Conservation (phyloP, 2,797 vertebrate species). For the Bufotes viridis region DNA sequence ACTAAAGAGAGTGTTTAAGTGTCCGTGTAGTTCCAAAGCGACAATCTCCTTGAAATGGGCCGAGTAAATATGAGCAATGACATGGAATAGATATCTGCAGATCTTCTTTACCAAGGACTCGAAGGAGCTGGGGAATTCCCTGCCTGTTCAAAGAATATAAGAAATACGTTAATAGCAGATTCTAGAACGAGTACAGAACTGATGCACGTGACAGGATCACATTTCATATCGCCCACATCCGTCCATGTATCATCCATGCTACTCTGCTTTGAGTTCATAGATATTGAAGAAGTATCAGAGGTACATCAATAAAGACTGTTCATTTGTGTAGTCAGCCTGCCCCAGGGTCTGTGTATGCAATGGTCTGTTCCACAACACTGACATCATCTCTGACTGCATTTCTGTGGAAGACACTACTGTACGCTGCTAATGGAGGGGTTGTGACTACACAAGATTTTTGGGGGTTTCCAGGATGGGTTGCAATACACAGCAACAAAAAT, state of each 20-base stretch:
- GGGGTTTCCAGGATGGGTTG: no score
- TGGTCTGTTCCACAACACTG: not conserved
- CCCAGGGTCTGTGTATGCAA: not conserved
- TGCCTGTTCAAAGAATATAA: slow-evolving; percentile 76
- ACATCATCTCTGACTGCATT: not conserved
- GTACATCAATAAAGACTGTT: not conserved
- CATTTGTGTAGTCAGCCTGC: not conserved
- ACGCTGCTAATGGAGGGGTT: not conserved
- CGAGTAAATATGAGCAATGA: slow-evolving; percentile 98
- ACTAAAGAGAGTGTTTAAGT: slow-evolving; percentile 96
- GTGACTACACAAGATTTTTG: not conserved
- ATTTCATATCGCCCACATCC: not conserved
- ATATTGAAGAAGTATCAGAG: not conserved
- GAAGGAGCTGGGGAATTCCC: slow-evolving; percentile 96
- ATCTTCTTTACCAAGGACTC: slow-evolving; percentile 98
- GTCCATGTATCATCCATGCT: not conserved
- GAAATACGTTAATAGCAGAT: not conserved
- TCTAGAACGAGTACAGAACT: no score
- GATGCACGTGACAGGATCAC: not conserved
- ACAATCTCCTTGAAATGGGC: slow-evolving; percentile 98
- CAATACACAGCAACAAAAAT: no score
- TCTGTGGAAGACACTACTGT: not conserved
- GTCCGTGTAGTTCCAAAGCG: slow-evolving; percentile 94
- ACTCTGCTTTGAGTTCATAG: no score
- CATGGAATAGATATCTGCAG: slow-evolving; percentile 94